These are phyloP conservation scores for Chamaetylas fuelleborni DNA, from an alignment of 2,113 vertebrate species.

Conservation along the genomic window DNA sequence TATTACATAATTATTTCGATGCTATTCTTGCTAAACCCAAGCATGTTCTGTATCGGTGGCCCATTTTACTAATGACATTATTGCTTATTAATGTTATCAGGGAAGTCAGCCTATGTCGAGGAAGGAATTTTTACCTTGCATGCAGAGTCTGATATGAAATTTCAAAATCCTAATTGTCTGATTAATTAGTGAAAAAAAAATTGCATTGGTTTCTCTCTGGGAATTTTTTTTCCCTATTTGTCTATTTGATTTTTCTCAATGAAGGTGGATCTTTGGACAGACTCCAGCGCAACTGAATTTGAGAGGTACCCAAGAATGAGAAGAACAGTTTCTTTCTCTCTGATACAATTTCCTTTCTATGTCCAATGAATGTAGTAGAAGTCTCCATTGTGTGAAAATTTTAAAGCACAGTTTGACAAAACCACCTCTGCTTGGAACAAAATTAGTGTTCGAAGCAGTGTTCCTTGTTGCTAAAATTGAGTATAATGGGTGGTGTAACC, in stretches of 20 bases:
- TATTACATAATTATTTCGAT: not conserved
- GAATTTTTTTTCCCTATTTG: not conserved
- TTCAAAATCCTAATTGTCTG: not conserved
- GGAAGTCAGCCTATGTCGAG: not conserved
- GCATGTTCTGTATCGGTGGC: not conserved
- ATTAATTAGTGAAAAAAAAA: not conserved
- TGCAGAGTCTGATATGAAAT: not conserved
- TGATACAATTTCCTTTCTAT: not conserved
- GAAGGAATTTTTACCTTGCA: not conserved
- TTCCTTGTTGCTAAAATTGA: not conserved
- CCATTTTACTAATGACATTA: not conserved
- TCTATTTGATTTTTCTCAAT: rapidly evolving
- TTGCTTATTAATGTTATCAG: not conserved
- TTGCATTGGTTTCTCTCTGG: not conserved
- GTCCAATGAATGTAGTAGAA: not conserved
- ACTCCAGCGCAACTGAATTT: not conserved
- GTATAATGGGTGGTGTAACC: not conserved
- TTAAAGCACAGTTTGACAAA: not conserved
- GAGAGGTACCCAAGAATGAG: not conserved
- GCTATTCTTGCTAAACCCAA: not conserved
- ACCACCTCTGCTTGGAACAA: not conserved
- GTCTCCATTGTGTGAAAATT: not conserved
- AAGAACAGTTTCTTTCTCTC: not conserved
- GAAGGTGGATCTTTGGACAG: not conserved
- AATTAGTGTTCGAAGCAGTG: not conserved